Evolutionary conservation across 2,113 vertebrate genomes (phyloP).

Genomic region (Thamnaconus septentrionalis): DNA sequence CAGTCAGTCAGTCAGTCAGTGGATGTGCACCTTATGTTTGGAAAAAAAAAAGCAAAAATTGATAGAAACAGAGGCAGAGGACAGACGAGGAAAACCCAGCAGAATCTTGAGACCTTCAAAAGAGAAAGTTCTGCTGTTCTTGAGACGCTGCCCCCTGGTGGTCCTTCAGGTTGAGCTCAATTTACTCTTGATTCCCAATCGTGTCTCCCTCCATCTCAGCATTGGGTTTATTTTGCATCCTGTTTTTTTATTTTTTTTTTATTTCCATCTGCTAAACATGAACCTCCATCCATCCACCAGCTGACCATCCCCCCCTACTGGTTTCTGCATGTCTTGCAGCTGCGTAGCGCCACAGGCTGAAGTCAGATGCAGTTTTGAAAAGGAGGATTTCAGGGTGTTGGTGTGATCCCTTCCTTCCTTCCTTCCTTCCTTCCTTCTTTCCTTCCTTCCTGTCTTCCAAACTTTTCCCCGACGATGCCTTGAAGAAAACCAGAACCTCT

Average conservation of each 20-base stretch:
- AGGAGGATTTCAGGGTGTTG: not conserved
- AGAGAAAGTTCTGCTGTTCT: too few relatives aligned
- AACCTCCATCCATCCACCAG: slow-evolving; percentile 33
- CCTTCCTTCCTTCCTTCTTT: slow-evolving; percentile 25
- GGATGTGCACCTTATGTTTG: too few relatives aligned
- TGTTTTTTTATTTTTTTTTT: slow-evolving; percentile 39
- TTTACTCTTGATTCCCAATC: not conserved
- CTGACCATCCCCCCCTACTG: slow-evolving; percentile 46
- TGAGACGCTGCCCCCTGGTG: not conserved
- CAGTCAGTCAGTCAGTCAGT: too few relatives aligned
- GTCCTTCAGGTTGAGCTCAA: not conserved
- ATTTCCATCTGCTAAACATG: slow-evolving; percentile 44
- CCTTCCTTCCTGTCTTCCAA: slow-evolving; percentile 25
- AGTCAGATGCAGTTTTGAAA: not conserved
- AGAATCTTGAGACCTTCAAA: too few relatives aligned
- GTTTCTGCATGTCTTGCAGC: slow-evolving; percentile 46
- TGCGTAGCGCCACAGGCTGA: slow-evolving; percentile 12
- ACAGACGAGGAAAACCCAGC: too few relatives aligned
- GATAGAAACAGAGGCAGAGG: too few relatives aligned
- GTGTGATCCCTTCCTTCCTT: slow-evolving; percentile 26
- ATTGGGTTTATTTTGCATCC: slow-evolving; percentile 12
- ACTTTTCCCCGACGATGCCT: slow-evolving; percentile 1
- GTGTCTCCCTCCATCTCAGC: slow-evolving; percentile 7
- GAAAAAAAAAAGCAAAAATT: too few relatives aligned
- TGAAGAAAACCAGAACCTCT: not conserved